These are phyloP conservation scores for Drosophila nr. fundita DNA, from an alignment of 2,888 invertebrate genomes.

Conservation along the genomic window DNA sequence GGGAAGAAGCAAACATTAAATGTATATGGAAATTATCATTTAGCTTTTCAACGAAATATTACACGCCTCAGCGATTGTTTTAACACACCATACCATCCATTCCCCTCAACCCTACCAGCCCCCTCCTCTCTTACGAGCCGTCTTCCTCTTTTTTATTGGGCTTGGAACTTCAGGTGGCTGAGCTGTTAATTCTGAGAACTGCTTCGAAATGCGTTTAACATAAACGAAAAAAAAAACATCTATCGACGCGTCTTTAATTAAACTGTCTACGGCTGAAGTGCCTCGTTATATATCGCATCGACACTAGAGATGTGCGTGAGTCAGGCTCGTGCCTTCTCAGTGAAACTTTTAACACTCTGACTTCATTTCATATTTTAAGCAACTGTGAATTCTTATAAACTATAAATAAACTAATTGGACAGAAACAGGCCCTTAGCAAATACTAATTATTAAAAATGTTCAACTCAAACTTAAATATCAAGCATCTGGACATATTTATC, in stretches of 20 bases:
- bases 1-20: conserved; percentile 32
- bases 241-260: conserved; percentile 59
- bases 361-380: not conserved
- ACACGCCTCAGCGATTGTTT: conserved; percentile 62
- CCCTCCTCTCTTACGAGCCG: not conserved
- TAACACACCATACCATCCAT: conserved; percentile 13
- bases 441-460: not conserved
- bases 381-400: not conserved
- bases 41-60: conserved; percentile 56
- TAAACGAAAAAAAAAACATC: conserved; percentile 33
- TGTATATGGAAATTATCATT: conserved; percentile 59
- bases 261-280: conserved; percentile 22
- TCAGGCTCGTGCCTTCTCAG: not conserved
- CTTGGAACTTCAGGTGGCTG: conserved; percentile 17
- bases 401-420: not conserved
- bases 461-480: not conserved
- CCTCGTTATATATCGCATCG: conserved; percentile 1
- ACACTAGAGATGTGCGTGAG: conserved; percentile 12
- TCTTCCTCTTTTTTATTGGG: not conserved
- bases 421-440: not conserved
- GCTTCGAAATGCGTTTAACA: conserved; percentile 47
- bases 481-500: not conserved
- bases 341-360: not conserved
- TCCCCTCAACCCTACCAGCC: not conserved
- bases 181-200: conserved; percentile 53